A percentile compares a stretch with the other conserved stretches of the same genome.
Conservation (phyloP, 2,888 invertebrate genomes). For the Celastrina argiolus region DNA sequence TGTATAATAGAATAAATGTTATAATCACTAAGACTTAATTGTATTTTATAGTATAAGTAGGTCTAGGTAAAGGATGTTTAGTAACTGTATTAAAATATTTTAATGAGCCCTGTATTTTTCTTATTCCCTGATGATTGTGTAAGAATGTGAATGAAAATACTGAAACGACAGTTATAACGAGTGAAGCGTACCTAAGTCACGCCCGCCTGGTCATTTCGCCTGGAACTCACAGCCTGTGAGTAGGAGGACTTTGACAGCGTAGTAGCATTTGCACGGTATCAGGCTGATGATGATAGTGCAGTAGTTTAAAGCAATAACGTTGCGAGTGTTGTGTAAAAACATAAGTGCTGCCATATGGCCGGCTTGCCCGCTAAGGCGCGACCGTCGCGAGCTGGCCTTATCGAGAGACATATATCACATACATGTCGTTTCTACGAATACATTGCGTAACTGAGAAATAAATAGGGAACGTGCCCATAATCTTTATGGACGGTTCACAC, state of each 20-base stretch:
- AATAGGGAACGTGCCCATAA: too few relatives aligned
- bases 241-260: too few relatives aligned
- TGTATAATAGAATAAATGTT: not conserved
- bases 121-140: not conserved
- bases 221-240: too few relatives aligned
- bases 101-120: not conserved
- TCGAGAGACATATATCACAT: not conserved
- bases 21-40: not conserved
- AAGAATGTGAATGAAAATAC: too few relatives aligned
- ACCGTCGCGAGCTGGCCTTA: slow-evolving; percentile 3
- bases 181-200: too few relatives aligned
- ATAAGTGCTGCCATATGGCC: not conserved
- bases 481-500: too few relatives aligned
- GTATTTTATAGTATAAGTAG: not conserved
- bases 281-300: not conserved
- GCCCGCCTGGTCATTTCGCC: too few relatives aligned
- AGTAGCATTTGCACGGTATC: not conserved
- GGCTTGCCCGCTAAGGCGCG: not conserved
- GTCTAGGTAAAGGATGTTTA: not conserved
- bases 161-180: too few relatives aligned
- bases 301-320: not conserved
- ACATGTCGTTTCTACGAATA: not conserved
- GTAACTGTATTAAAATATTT: not conserved
- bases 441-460: not conserved
- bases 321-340: not conserved